Percentiles rank a stretch among this genome's conserved stretches.
These are phyloP conservation scores for Pachycephus smyrnensis DNA, from an alignment of 2,888 invertebrate species.

Conservation along the genomic window DNA sequence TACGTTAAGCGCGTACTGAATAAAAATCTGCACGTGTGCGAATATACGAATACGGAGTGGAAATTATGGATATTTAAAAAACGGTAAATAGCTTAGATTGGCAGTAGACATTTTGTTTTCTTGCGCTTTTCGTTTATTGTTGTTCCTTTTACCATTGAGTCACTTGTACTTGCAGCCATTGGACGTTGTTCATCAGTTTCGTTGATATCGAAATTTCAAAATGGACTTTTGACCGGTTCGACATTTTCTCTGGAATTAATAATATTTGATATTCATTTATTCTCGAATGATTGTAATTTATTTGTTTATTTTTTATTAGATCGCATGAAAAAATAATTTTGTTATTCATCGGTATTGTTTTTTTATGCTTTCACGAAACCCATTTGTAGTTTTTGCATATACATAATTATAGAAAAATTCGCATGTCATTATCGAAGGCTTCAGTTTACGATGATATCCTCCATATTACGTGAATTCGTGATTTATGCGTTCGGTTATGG, in stretches of 20 bases:
- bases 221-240: background rate
- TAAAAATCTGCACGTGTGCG: background rate
- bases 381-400: too few relatives aligned
- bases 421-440: too few relatives aligned
- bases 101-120: background rate
- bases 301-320: background rate
- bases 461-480: too few relatives aligned
- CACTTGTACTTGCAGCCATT: background rate
- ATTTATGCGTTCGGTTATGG: background rate
- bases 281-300: background rate
- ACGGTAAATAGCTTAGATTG: background rate
- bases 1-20: background rate
- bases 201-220: background rate
- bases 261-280: background rate
- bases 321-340: background rate
- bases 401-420: too few relatives aligned
- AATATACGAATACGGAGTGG: background rate
- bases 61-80: background rate
- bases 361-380: background rate
- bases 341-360: background rate
- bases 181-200: background rate
- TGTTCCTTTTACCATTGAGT: background rate
- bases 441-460: too few relatives aligned
- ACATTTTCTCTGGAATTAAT: background rate
- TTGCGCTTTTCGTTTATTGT: background rate